These are phyloP conservation scores for Sylvilagus bachmani DNA, from an alignment of 2,113 vertebrate species.

Conservation along the genomic window DNA sequence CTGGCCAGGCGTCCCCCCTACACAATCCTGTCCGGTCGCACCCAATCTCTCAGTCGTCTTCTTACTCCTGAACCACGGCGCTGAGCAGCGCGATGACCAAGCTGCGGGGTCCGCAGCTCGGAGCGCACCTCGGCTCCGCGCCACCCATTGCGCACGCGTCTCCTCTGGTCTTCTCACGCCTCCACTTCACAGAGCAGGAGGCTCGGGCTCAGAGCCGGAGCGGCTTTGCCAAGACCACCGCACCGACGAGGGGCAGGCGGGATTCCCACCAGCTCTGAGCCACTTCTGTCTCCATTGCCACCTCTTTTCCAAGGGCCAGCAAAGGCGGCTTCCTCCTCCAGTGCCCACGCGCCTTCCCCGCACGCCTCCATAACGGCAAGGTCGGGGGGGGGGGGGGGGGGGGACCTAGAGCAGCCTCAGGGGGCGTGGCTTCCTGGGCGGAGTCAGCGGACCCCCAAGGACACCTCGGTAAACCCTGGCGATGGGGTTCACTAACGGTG, in stretches of 20 bases:
- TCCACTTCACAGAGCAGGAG: background rate
- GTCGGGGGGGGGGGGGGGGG: no score
- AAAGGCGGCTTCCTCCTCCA: no score
- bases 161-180: background rate
- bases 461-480: background rate
- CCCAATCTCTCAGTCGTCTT: background rate
- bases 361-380: no score
- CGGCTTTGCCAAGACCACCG: background rate
- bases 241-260: accelerated
- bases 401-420: background rate
- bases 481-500: background rate
- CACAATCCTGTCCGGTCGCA: background rate
- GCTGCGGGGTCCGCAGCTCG: background rate
- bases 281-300: accelerated
- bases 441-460: no score
- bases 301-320: no score
- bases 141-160: accelerated
- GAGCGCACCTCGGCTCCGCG: accelerated
- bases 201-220: background rate
- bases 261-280: accelerated
- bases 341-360: background rate
- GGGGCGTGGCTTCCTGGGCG: no score
- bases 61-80: background rate
- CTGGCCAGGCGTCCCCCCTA: background rate
- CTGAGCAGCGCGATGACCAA: accelerated